A percentile compares a stretch with the other conserved stretches of the same genome.
These are phyloP conservation scores for Tetragonula clypearis DNA, from an alignment of 1,140 invertebrate species.

Conservation along the genomic window DNA sequence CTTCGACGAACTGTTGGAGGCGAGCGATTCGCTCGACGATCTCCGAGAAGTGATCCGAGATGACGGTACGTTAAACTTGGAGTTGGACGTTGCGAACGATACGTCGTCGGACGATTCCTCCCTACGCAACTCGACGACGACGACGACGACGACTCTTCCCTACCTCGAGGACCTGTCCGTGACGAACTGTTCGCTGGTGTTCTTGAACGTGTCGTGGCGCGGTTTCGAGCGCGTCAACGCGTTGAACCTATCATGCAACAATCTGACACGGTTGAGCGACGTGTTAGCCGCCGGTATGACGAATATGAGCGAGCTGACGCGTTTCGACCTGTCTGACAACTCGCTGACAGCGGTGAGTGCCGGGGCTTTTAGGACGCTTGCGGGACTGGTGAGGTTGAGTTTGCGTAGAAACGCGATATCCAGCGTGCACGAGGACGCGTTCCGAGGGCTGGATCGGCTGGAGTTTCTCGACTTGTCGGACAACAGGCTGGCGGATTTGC, in stretches of 20 bases:
- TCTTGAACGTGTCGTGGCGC: slow-evolving; percentile 76
- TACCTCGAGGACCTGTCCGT: slow-evolving; percentile 68
- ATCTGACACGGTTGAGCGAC: slow-evolving; percentile 75
- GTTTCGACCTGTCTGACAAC: slow-evolving; percentile 85
- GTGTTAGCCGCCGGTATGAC: slow-evolving; percentile 50
- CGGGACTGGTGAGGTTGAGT: slow-evolving; percentile 80
- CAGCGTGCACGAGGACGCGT: slow-evolving; percentile 82
- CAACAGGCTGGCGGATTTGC: slow-evolving; percentile 85
- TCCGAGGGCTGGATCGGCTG: slow-evolving; percentile 78
- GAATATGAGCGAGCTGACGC: slow-evolving; percentile 69
- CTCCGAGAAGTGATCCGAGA: slow-evolving; percentile 57
- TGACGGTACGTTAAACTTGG: slow-evolving; percentile 3
- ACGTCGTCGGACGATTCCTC: slow-evolving; percentile 15
- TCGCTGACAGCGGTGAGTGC: slow-evolving; percentile 66
- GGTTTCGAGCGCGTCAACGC: slow-evolving; percentile 77
- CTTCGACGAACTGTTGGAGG: slow-evolving; percentile 64
- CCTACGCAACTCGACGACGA: slow-evolving; percentile 8
- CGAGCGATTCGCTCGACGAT: slow-evolving; percentile 34
- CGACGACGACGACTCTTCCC: slow-evolving; percentile 27
- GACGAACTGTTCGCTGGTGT: slow-evolving; percentile 72
- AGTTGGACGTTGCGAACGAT: slow-evolving; percentile 17
- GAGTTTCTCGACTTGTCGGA: slow-evolving; percentile 84
- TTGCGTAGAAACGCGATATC: slow-evolving; percentile 83
- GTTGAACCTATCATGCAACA: slow-evolving; percentile 82
- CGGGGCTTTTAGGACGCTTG: slow-evolving; percentile 72